Evolutionary conservation across 30 jellyfish, hydroid and myxozoan genomes (phyloP), one percentile per base, ranked within the genome.

Genomic region (Turritopsis rubra): DNA sequence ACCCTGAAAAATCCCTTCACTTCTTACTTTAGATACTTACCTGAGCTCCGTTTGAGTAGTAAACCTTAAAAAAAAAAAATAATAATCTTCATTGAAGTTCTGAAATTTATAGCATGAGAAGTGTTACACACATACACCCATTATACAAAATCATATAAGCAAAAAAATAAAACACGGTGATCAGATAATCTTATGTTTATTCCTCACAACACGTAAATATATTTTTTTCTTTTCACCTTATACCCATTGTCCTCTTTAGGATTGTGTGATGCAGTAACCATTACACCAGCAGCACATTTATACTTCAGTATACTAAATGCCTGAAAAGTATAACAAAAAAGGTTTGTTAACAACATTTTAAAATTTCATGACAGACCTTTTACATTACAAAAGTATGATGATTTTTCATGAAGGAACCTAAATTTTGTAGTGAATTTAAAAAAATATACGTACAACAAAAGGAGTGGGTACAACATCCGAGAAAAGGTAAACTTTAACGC

Each of bases 201-300:
- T n/a, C n/a, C n/a, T n/a, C n/a, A n/a, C n/a, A n/a, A n/a, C n/a
- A n/a, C n/a, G n/a, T n/a, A n/a, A n/a, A n/a, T n/a, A n/a, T 41
- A 41, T 41, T 13, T 5, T 41, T 41, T 41, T 41, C 60, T 41
- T 41, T 41, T 41, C 72, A 91, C 98, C 88, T 92, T 92, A 87
- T 92, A 92, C 16, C 98, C 98, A 79, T 92, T 92, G 87, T 92
- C 98, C 66, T 92, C 96, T 71, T 92, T 92, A 73, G 98, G 98
- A 74, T 92, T 92, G 78, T 92, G 98, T 85, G 98, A 92, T 24
- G 98, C 98, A 0, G 98, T 92, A 18, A 92, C 96, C 98, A 92
- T 92, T 86, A 92, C 89, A 52, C 98, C 98, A 75, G 96, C 96
- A 19, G 84, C 80, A 84, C 96, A 88, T 7, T 71, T 70, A 41